phyloP scores from a whole-genome alignment of 2,113 vertebrate genomes.

The Megatriorchis doriae region DNA sequence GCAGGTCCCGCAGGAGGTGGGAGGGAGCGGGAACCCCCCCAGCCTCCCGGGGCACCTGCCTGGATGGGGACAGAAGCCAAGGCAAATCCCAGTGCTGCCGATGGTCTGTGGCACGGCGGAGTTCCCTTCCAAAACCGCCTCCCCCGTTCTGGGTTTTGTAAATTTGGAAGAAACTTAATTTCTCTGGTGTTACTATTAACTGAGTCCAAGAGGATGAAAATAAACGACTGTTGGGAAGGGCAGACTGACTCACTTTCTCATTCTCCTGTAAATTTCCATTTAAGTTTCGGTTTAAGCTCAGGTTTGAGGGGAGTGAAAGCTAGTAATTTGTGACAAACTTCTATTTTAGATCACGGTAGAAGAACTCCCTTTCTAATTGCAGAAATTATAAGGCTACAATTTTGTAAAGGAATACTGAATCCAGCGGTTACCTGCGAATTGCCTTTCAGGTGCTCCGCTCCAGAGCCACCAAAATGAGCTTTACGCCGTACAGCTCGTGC shows the following conservation, averaged over 20 bases:
- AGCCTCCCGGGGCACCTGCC: rapidly evolving
- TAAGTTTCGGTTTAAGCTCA: slow-evolving; percentile 40
- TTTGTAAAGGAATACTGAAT: not conserved
- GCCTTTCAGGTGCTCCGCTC: not conserved
- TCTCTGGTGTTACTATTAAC: slow-evolving; percentile 10
- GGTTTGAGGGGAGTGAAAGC: slow-evolving; percentile 49
- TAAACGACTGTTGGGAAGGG: slow-evolving; percentile 20
- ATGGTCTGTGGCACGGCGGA: rapidly evolving
- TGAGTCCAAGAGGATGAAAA: slow-evolving; percentile 17
- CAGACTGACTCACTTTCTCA: slow-evolving; percentile 54
- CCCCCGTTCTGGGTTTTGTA: not conserved
- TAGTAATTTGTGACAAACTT: slow-evolving; percentile 40
- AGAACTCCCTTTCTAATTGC: slow-evolving; percentile 46
- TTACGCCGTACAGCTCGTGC: rapidly evolving
- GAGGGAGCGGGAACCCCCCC: not conserved
- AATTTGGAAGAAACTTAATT: not conserved
- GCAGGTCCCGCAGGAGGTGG: not conserved
- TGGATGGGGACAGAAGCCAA: not conserved
- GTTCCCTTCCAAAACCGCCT: not conserved
- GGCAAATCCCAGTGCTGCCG: rapidly evolving
- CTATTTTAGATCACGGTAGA: slow-evolving; percentile 4
- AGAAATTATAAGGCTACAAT: slow-evolving; percentile 1
- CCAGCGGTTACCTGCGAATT: rapidly evolving
- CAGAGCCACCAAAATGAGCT: not conserved
- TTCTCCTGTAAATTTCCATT: slow-evolving; percentile 59